phyloP scores from a whole-genome alignment of 1,140 invertebrate species.

The Leptonema lineaticorne region DNA sequence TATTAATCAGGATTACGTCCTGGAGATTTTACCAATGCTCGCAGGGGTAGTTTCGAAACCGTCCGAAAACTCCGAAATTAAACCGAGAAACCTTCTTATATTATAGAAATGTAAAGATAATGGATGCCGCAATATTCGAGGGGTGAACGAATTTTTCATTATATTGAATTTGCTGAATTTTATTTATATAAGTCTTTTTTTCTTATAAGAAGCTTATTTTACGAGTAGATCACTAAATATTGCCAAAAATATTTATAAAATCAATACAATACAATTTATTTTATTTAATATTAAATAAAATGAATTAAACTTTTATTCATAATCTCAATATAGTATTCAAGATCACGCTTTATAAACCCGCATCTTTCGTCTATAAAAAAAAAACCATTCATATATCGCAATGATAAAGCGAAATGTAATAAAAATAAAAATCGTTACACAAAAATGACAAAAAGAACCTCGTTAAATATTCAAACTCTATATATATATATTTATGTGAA shows the following conservation, averaged over 20 bases:
- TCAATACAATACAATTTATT: no score
- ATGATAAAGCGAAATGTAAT: constrained; percentile 10
- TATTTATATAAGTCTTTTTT: no score
- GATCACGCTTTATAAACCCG: constrained; percentile 26
- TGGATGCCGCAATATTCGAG: neutral
- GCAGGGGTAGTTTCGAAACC: neutral
- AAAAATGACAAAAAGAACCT: constrained; percentile 28
- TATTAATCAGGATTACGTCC: constrained; percentile 39
- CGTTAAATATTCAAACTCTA: constrained; percentile 38
- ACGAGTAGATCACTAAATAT: no score
- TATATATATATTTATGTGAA: no score
- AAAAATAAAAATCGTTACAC: constrained; percentile 26
- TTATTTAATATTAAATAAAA: no score
- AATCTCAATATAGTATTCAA: constrained; percentile 27
- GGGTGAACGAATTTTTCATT: neutral
- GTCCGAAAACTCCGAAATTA: constrained; percentile 2
- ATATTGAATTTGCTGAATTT: neutral
- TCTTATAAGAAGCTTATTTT: no score
- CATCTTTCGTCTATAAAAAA: constrained; percentile 25
- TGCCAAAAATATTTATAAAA: no score
- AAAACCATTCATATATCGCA: constrained; percentile 32
- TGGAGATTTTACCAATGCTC: neutral
- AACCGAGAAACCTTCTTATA: neutral
- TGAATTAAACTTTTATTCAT: neutral
- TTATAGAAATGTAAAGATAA: neutral